Evolutionary conservation across 2,797 vertebrate species (phyloP).

Genomic region (Pachyuromys duprasi): DNA sequence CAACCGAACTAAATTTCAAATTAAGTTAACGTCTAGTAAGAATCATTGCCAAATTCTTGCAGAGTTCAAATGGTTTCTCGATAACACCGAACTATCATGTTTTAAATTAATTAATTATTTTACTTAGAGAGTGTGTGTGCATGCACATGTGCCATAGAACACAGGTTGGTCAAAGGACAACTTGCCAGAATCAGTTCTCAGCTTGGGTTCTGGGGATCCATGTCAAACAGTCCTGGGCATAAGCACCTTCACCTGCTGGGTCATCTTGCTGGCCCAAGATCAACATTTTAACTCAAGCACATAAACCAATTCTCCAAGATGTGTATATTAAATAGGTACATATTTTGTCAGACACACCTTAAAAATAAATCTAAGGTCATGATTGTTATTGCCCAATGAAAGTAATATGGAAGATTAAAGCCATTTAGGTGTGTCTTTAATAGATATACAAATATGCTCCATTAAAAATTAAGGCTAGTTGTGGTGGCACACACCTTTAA

Average conservation of each 20-base stretch:
- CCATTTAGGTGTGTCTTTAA: neutral
- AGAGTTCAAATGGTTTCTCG: slow-evolving; percentile 63
- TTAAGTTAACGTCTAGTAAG: slow-evolving; percentile 22
- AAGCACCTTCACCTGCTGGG: neutral
- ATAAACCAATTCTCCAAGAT: neutral
- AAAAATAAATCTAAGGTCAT: slow-evolving; percentile 16
- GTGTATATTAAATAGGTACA: neutral
- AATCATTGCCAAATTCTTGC: slow-evolving; percentile 37
- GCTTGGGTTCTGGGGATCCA: neutral
- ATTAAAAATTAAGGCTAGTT: neutral
- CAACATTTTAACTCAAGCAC: slow-evolving; percentile 61
- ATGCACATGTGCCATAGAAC: neutral
- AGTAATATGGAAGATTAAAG: slow-evolving; percentile 21
- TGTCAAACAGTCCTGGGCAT: neutral
- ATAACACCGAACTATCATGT: slow-evolving; percentile 55
- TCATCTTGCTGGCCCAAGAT: neutral
- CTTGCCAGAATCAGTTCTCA: neutral
- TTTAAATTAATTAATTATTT: neutral
- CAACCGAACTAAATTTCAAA: slow-evolving; percentile 75
- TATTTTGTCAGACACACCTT: neutral
- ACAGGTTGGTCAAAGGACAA: neutral
- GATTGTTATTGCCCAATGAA: slow-evolving; percentile 43
- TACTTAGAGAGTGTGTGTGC: neutral
- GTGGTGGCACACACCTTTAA: neutral
- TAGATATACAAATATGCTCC: neutral